phyloP scores from a whole-genome alignment of 2,888 invertebrate genomes.

The Hybos culiciformis region DNA sequence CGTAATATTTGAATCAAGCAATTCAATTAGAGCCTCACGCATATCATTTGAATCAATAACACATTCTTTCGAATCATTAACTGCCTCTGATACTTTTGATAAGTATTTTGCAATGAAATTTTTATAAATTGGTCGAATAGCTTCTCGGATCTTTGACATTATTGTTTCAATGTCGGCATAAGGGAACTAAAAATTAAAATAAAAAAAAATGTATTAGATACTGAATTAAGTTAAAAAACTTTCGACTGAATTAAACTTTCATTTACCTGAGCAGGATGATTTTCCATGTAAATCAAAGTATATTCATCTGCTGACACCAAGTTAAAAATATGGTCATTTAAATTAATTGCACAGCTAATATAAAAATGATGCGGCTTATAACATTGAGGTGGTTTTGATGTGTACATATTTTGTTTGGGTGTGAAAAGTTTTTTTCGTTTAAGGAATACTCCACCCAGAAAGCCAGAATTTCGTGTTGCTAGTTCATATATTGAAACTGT shows the following conservation, averaged over 20 bases:
- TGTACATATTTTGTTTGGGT: conserved; percentile 57
- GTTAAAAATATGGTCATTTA: conserved; percentile 66
- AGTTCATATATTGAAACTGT: conserved; percentile 72
- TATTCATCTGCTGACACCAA: conserved; percentile 75
- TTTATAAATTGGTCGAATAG: conserved; percentile 55
- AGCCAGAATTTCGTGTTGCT: conserved; percentile 57
- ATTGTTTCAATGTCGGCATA: conserved; percentile 58
- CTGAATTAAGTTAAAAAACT: background rate
- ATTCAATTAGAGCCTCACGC: conserved; percentile 47
- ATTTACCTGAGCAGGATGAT: conserved; percentile 53
- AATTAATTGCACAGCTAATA: conserved; percentile 63
- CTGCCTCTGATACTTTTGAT: conserved; percentile 21
- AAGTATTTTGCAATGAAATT: conserved; percentile 61
- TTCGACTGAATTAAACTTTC: background rate
- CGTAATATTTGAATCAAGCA: conserved; percentile 54
- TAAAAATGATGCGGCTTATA: conserved; percentile 72
- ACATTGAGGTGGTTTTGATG: conserved; percentile 55
- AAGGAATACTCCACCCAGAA: conserved; percentile 48
- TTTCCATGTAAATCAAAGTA: conserved; percentile 75
- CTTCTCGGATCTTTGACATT: conserved; percentile 58
- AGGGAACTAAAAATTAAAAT: conserved; percentile 42
- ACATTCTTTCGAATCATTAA: conserved; percentile 16
- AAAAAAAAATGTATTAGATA: background rate
- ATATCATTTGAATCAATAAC: conserved; percentile 27
- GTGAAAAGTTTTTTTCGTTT: conserved; percentile 55